A percentile compares a stretch with the other conserved stretches of the same genome.
Conservation (phyloP, 2,888 invertebrate species). For the Amiota mariae region DNA sequence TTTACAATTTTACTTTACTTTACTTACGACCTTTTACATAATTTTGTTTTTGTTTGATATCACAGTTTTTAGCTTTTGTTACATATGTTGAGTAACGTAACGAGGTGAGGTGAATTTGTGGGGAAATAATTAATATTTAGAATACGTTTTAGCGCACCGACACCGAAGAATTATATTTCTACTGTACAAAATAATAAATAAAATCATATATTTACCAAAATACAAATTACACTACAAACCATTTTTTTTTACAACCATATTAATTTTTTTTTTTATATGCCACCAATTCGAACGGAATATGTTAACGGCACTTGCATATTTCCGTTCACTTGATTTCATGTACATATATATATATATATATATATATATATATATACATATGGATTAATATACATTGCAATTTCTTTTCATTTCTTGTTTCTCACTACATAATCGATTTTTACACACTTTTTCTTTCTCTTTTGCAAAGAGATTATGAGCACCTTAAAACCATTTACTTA, state of each 20-base stretch:
- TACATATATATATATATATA: no score
- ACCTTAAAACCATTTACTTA: slow-evolving; percentile 67
- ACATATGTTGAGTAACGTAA: background rate
- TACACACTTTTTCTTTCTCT: slow-evolving; percentile 41
- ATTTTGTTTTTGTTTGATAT: slow-evolving; percentile 27
- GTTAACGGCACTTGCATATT: slow-evolving; percentile 40
- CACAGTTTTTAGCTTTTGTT: background rate
- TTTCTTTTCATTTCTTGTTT: slow-evolving; percentile 42
- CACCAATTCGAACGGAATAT: slow-evolving; percentile 56
- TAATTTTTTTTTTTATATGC: slow-evolving; percentile 47
- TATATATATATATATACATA: background rate
- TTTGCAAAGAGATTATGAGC: slow-evolving; percentile 20
- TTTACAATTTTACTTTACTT: slow-evolving; percentile 41
- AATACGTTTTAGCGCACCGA: background rate
- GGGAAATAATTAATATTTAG: no score
- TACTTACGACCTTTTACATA: slow-evolving; percentile 38
- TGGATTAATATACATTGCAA: background rate
- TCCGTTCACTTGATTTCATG: slow-evolving; percentile 45
- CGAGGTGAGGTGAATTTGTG: background rate
- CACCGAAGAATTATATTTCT: background rate
- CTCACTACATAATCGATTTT: slow-evolving; percentile 70
- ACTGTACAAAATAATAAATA: background rate
- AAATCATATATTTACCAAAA: slow-evolving; percentile 32
- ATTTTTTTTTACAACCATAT: slow-evolving; percentile 50
- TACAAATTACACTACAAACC: slow-evolving; percentile 49